Evolutionary conservation across 2,113 vertebrate species (phyloP).

Genomic region (Myanophis thanlyinensis): DNA sequence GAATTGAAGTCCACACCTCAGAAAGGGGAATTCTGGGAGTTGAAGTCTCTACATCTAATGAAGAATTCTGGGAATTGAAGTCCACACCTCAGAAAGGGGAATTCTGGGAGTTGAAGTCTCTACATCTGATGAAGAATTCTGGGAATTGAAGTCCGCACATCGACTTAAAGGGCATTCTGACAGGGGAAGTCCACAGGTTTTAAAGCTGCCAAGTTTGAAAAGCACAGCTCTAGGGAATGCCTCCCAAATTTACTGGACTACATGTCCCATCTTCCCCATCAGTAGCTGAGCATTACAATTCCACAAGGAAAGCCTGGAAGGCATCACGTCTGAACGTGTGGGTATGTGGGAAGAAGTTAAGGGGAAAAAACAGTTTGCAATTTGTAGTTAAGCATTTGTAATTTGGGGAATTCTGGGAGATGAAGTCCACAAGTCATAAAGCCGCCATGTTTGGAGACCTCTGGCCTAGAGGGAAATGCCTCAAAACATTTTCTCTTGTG

Average conservation of each 20-base stretch:
- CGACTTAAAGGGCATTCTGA: not conserved
- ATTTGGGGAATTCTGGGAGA: not conserved
- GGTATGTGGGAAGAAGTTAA: not conserved
- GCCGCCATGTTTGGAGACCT: too few species aligned
- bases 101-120: too few species aligned
- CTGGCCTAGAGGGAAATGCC: not conserved
- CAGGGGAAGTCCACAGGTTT: not conserved
- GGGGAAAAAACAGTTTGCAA: not conserved
- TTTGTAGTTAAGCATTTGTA: not conserved
- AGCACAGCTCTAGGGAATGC: not conserved
- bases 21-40: too few species aligned
- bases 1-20: rapidly evolving
- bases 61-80: too few species aligned
- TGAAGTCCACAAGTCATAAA: too few species aligned
- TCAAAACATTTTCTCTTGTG: not conserved
- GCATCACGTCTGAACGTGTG: not conserved
- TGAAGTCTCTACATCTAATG: too few species aligned
- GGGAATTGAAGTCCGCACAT: not conserved
- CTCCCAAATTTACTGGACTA: not conserved
- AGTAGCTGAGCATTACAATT: not conserved
- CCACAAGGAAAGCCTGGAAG: not conserved
- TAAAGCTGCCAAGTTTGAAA: not conserved
- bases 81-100: too few species aligned
- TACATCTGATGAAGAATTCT: too few species aligned
- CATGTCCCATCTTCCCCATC: not conserved